Evolutionary conservation across 2,888 invertebrate genomes (phyloP).

Genomic region (Thecocarcelia acutangulata): DNA sequence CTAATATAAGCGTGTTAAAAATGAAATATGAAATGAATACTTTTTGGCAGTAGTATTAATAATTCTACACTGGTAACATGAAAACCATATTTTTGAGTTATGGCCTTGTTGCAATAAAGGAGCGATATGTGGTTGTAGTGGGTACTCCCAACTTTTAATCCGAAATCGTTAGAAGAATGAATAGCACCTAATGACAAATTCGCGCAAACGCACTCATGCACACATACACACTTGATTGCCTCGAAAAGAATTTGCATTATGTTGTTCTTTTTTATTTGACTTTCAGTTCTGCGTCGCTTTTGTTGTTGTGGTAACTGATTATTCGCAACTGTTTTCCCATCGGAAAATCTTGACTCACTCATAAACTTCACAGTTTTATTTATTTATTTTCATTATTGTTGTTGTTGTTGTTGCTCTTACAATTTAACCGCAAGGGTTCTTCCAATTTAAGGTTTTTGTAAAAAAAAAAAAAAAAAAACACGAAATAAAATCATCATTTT

Average conservation of each 20-base stretch:
- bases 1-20: too few species aligned
- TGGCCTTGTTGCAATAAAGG: too few species aligned
- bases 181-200: constrained; percentile 41
- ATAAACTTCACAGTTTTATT: constrained; percentile 67
- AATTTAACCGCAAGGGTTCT: constrained; percentile 67
- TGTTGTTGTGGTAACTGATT: constrained; percentile 65
- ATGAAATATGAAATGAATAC: too few species aligned
- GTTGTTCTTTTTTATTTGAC: constrained; percentile 45
- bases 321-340: constrained; percentile 71
- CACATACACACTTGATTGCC: neutral
- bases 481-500: constrained; percentile 9
- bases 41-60: too few species aligned
- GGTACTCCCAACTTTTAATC: neutral
- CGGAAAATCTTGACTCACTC: constrained; percentile 70
- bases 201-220: neutral
- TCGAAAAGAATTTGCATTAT: constrained; percentile 57
- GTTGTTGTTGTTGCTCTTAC: constrained; percentile 31
- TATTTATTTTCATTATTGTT: constrained; percentile 39
- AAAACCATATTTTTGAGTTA: too few species aligned
- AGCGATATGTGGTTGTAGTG: too few species aligned
- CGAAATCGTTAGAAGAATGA: constrained; percentile 25
- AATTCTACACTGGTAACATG: too few species aligned
- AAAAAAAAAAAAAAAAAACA: constrained; percentile 19
- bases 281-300: constrained; percentile 38
- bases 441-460: constrained; percentile 59